Conservation (phyloP, 2,888 invertebrate genomes). For the Aleiodes leptofemur region DNA sequence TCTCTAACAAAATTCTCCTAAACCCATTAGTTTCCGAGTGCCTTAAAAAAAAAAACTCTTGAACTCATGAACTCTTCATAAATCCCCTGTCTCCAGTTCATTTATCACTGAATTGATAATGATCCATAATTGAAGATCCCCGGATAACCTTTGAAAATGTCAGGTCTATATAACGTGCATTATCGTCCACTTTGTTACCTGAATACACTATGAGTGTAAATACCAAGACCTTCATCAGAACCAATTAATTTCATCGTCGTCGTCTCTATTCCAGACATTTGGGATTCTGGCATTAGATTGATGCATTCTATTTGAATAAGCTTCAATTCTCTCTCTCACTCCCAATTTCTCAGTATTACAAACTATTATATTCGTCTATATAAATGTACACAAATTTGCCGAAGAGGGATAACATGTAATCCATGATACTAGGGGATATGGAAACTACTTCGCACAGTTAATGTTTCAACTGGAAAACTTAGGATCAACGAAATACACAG, state of each 20-base stretch:
- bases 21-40: too few relatives aligned
- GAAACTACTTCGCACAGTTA: slow-evolving; percentile 28
- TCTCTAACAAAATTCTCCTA: too few relatives aligned
- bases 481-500: slow-evolving; percentile 11
- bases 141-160: too few relatives aligned
- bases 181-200: too few relatives aligned
- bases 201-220: too few relatives aligned
- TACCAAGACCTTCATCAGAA: neutral
- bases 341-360: neutral
- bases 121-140: too few relatives aligned
- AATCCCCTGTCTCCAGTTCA: too few relatives aligned
- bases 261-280: slow-evolving; percentile 1
- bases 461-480: slow-evolving; percentile 28
- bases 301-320: slow-evolving; percentile 34
- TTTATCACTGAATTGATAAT: too few relatives aligned
- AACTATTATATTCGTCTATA: slow-evolving; percentile 19
- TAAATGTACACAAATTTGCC: neutral
- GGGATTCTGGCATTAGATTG: slow-evolving; percentile 12
- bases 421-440: neutral
- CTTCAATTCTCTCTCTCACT: neutral
- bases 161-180: too few relatives aligned
- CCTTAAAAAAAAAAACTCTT: too few relatives aligned
- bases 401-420: slow-evolving; percentile 5
- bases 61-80: too few relatives aligned
- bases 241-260: slow-evolving; percentile 6